A percentile compares a stretch with the other conserved stretches of the same genome.
Evolutionary conservation across 1,140 invertebrate genomes (phyloP).

Genomic region (Brachionus manjavacas): DNA sequence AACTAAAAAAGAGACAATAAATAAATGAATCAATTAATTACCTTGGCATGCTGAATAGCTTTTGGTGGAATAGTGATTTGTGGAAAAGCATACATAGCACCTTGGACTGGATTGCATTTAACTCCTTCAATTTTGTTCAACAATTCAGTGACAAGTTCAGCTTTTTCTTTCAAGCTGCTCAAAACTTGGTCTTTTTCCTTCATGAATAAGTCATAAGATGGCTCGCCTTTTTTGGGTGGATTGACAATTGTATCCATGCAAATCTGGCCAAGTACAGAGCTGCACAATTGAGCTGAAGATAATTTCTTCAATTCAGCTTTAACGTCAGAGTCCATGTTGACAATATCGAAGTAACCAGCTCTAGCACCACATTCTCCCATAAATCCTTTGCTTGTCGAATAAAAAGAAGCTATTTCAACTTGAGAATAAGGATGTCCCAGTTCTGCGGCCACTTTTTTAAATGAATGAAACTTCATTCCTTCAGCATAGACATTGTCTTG

Average conservation of each 20-base stretch:
- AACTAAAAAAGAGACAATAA: conserved; percentile 49
- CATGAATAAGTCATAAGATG: conserved; percentile 63
- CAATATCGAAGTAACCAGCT: conserved; percentile 71
- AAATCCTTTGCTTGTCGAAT: conserved; percentile 89
- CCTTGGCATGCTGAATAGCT: conserved; percentile 58
- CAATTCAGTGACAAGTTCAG: conserved; percentile 77
- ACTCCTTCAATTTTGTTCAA: conserved; percentile 87
- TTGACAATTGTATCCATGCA: conserved; percentile 35
- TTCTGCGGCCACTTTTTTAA: conserved; percentile 84
- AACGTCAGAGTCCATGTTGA: conserved; percentile 79
- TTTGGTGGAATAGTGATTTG: conserved; percentile 59
- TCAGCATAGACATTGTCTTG: conserved; percentile 92
- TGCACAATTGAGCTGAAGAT: conserved; percentile 40
- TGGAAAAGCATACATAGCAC: conserved; percentile 92
- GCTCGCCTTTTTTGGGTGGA: conserved; percentile 69
- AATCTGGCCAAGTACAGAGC: conserved; percentile 30
- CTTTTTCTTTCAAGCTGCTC: conserved; percentile 69
- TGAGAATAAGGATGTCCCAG: conserved; percentile 76
- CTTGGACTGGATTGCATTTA: conserved; percentile 69
- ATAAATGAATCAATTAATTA: conserved; percentile 66
- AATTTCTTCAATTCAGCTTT: conserved; percentile 75
- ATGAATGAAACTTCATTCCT: conserved; percentile 80
- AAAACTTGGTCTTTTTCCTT: conserved; percentile 77
- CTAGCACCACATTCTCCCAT: conserved; percentile 62
- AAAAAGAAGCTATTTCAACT: conserved; percentile 87